Base-by-base conservation (phyloP, 1,140 invertebrate species). In the Pseudomyrmex concolor region DNA sequence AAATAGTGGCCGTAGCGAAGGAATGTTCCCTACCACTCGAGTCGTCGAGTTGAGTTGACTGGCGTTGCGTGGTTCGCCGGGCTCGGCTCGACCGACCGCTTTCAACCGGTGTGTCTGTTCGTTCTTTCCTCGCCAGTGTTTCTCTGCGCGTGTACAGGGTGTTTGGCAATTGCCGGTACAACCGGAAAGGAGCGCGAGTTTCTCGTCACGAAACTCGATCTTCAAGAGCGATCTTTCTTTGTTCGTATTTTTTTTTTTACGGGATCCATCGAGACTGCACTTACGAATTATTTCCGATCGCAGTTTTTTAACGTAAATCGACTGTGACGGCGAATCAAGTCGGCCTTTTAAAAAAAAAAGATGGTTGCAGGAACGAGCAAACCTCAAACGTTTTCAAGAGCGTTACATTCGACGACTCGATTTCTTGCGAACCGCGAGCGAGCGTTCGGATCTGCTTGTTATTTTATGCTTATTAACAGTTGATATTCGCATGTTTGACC, bases 1-100 rank as follows among this genome's bases (percentile, higher is more conserved):
- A 94, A 94, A 94, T 94, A 94, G 93, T 94, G 93, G 92, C 91
- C 91, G 92, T 93, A 93, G 91, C 91, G 86, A 91, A 93, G 93
- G 93, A 94, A 94, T 93, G 92, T 93, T 92, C 91, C 91, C 92
- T 93, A 93, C 93, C 92, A 92, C 93, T 93, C 91, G 92, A 93
- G 92, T 92, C 92, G 89, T 93, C 90, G 91, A 93, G 90, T 93
- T 86, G 92, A 93, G 89, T 93, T 91, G 92, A 93, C 91, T 93
- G 91, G 92, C 84, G 84, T 93, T 93, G 89, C 91, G 90, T 92
- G 89, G 90, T 87, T 87, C 86, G 86, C 81, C 84, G 84, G 68
- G 84, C 84, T 71, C 85, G 68, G 84, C 84, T 71, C 83, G 81
- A 84, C 91, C 89, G 90, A 85, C 91, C 89, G 90, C 90, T 92